Conservation (phyloP, 2,888 invertebrate species). For the Hofmannophila pseudospretella region DNA sequence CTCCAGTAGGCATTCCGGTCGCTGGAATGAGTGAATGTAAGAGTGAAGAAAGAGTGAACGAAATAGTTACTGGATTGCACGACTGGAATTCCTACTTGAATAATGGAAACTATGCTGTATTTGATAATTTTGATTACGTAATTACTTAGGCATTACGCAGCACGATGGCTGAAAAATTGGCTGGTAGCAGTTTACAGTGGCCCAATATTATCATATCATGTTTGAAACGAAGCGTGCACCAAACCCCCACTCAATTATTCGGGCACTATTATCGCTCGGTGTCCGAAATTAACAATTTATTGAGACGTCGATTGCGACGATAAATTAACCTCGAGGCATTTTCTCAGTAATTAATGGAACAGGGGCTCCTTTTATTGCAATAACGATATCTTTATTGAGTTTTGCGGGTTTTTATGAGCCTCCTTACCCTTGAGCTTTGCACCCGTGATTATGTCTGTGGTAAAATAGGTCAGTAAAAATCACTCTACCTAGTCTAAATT, state of each 20-base stretch:
- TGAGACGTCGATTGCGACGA: slow-evolving; percentile 47
- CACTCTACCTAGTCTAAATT: background rate
- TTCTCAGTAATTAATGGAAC: slow-evolving; percentile 54
- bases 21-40: too few relatives aligned
- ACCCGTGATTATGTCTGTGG: too few relatives aligned
- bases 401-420: slow-evolving; percentile 40
- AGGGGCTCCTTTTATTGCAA: slow-evolving; percentile 52
- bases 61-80: too few relatives aligned
- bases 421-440: slow-evolving; percentile 20
- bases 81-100: too few relatives aligned
- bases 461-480: background rate
- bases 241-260: slow-evolving; percentile 35
- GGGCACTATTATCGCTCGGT: slow-evolving; percentile 33
- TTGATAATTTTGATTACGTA: too few relatives aligned
- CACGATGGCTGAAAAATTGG: too few relatives aligned
- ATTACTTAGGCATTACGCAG: too few relatives aligned
- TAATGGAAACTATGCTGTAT: too few relatives aligned
- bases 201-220: slow-evolving; percentile 2
- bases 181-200: too few relatives aligned
- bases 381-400: slow-evolving; percentile 59
- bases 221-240: slow-evolving; percentile 23
- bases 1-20: too few relatives aligned
- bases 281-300: slow-evolving; percentile 58
- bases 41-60: too few relatives aligned
- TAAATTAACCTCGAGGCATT: slow-evolving; percentile 57